Evolutionary conservation across 2,113 vertebrate genomes (phyloP).

Genomic region (Pangasianodon hypophthalmus): DNA sequence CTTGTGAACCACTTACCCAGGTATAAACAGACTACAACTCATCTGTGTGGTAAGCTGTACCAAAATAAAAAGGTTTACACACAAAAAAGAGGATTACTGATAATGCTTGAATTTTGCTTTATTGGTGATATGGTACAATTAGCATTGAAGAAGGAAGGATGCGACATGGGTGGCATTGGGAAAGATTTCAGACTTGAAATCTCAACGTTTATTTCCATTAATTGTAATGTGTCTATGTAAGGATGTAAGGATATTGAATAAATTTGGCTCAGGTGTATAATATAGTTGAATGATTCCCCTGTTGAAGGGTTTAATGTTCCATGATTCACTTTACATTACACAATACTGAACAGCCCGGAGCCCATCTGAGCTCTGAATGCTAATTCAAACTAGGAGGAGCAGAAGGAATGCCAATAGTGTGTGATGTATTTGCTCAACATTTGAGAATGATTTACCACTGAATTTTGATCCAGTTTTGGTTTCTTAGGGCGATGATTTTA

Average conservation of each 20-base stretch:
- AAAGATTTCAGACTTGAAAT: conserved; percentile 32
- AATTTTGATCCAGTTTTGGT: not conserved
- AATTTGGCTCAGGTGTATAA: conserved; percentile 41
- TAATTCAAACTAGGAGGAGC: conserved; percentile 6
- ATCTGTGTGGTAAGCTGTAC: not conserved
- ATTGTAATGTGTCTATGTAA: conserved; percentile 1
- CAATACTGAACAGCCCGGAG: conserved; percentile 22
- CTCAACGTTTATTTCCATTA: conserved; percentile 13
- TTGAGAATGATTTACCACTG: not conserved
- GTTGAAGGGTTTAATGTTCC: not conserved
- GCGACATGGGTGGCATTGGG: conserved; percentile 28
- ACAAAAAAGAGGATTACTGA: not conserved
- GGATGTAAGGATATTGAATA: conserved; percentile 32
- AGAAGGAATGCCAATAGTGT: not conserved
- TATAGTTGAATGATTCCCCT: not conserved
- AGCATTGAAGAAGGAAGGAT: conserved; percentile 55
- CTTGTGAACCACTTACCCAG: not conserved
- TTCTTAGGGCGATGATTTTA: not conserved
- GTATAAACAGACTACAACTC: not conserved
- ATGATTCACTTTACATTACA: conserved; percentile 4
- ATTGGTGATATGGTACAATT: conserved; percentile 68
- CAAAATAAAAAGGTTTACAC: not conserved
- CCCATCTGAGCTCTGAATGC: conserved; percentile 9
- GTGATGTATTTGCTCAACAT: not conserved
- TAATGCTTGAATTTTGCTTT: conserved; percentile 65